Base-by-base conservation (phyloP, 1,140 invertebrate genomes). In the Drosophila bocqueti region DNA sequence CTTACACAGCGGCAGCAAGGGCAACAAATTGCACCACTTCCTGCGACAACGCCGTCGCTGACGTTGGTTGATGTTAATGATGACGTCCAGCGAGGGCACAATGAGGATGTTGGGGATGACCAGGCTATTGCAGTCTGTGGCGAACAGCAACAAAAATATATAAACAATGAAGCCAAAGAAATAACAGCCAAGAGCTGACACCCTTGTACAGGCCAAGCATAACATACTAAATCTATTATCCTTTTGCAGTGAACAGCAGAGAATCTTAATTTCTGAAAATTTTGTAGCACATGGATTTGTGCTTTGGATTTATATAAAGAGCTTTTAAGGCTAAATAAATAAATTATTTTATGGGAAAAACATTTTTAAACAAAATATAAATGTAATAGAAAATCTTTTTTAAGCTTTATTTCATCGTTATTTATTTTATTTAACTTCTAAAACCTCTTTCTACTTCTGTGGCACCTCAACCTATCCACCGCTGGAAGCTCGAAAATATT, bases 221-320 rank as follows among this genome's bases (percentile, higher is more conserved):
- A 73, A 78, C 79, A 89, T 71, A 79, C 84, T 79, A 84, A 89
- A 89, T 89, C 78, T 89, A 89, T 84, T 89, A 89, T 73, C 21
- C 75, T 75, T 60, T 71, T 61, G 72, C 69, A 71, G 67, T 65
- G 58, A 74, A 61, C 73, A 76, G 59, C 47, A 65, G 49, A 38
- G 26, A 76, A 69, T 80, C 45, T 69, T 80, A 68, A 66, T 63
- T 61, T 68, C 29, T 24, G 45, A 13, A 13, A 26, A 42, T 24
- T 24, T 24, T 3, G 16, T 4, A n/a, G n/a, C 21, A n/a, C 21
- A 62, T 7, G 16, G n/a, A 55, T 16, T 42, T 63, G 31, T 21
- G 34, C 3, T n/a, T 58, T 6, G 16, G 13, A 15, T 31, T 8
- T 60, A 10, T 45, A 26, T 34, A 34, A 8, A 16, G 13, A 13